Evolutionary conservation across 1,140 invertebrate genomes (phyloP), one percentile per base, ranked within the genome.

Genomic region (Drosophila erecta): DNA sequence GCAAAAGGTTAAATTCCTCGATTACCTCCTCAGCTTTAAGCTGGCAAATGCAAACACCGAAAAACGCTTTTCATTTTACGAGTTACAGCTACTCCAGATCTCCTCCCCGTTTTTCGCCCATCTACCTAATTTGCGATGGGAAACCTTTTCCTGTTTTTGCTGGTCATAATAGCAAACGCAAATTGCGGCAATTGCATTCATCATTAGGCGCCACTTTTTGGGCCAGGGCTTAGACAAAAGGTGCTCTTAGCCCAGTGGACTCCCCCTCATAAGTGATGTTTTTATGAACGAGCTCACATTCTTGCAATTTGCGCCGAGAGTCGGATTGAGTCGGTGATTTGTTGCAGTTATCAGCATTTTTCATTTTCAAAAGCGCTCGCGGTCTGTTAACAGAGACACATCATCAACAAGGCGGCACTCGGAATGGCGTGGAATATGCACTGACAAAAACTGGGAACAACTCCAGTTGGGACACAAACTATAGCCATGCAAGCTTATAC

Each of bases 331-430:
- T 70, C 56, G 58, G 79, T 76, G 83, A 86, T 86, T 86, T 86
- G 83, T 89, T 76, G 75, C 79, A 86, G 75, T 89, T 86, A 86
- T 86, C 84, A 86, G 79, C 84, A 87, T 87, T 87, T 87, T 79
- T 87, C 84, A 87, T 76, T 89, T 65, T 53, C 24, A 81, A 87
- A 79, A 77, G 77, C 81, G 67, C 58, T 74, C 53, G 72, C 53
- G 73, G 60, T 50, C 71, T 75, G 71, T 75, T 76, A 75, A 61
- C 49, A 54, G 44, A 46, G 61, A 67, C 84, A 73, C 75, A 86
- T 79, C 83, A 86, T 85, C 81, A 85, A 41, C 69, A 56, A 64
- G 64, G 51, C 44, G 40, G 67, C 43, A 49, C 47, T 70, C 33
- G 22, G n/a, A 69, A 37, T 27, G 64, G 35, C 47, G 40, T 66